A percentile compares a stretch with the other conserved stretches of the same genome.
phyloP scores from a whole-genome alignment of 2,888 invertebrate species.

The Anarsia innoxiella region DNA sequence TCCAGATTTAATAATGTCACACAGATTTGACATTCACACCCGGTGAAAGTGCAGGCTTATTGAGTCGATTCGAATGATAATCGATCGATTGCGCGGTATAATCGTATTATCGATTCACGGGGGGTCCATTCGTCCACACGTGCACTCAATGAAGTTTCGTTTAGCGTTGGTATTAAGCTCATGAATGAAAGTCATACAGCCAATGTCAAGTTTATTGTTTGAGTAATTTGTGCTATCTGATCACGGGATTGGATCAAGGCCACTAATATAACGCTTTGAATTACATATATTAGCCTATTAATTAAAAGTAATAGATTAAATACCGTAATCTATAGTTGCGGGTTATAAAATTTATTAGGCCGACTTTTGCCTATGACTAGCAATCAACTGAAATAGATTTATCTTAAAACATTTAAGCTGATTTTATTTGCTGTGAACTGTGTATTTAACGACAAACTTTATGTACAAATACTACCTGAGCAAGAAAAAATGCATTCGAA shows the following conservation, averaged over 20 bases:
- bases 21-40: conserved; percentile 59
- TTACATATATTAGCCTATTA: conserved; percentile 3
- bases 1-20: conserved; percentile 54
- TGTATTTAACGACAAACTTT: too few relatives aligned
- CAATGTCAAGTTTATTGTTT: conserved; percentile 22
- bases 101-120: conserved; percentile 58
- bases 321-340: too few relatives aligned
- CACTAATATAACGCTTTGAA: conserved; percentile 5
- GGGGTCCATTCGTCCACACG: conserved; percentile 40
- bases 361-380: too few relatives aligned
- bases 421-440: too few relatives aligned
- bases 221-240: conserved; percentile 21
- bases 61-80: conserved; percentile 46
- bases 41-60: conserved; percentile 64
- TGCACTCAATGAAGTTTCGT: conserved; percentile 21
- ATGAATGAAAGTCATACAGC: conserved; percentile 16
- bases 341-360: too few relatives aligned
- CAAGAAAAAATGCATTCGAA: too few relatives aligned
- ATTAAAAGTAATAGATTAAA: too few relatives aligned
- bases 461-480: too few relatives aligned
- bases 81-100: conserved; percentile 50
- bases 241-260: conserved; percentile 20
- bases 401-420: too few relatives aligned
- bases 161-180: conserved; percentile 19
- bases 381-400: too few relatives aligned